Base-by-base conservation (phyloP, 2,113 vertebrate species). In the Trochalopteron elliotii region DNA sequence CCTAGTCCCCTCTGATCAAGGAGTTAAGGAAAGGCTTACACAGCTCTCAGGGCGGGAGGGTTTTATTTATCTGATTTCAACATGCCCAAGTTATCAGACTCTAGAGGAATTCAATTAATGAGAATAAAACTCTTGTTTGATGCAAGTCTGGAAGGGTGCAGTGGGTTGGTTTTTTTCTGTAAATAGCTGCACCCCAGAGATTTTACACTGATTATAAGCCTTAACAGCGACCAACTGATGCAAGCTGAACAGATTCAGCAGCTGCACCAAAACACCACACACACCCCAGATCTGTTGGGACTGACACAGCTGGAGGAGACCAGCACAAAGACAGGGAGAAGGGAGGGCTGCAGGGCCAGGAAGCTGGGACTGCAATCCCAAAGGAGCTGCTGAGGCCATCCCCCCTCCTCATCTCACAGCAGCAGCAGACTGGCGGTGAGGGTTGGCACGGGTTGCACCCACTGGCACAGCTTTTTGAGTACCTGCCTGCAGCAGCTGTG, bases 11-110 rank as follows among this genome's bases (percentile, higher is more conserved):
- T 95, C 90, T 94, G 93, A 96, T 96, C 65, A 53, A 35, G 42
- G 92, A 95, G 83, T 96, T 94, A 94, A 97, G 78, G 88, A 79
- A 96, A 91, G 53, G 83, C 88, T 96, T 95, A 95, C 64, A 76
- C 15, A 93, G 90, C 91, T 96, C 83, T 57, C 60, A 95, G 87
- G 75, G 72, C 93, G 47, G 89, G 55, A 95, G 49, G 80, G 42
- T 88, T 92, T 95, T 97, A 95, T 95, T 96, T 97, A 97, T 96
- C 94, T 70, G 90, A 97, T 97, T 95, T 94, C 81, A 93, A 72
- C 72, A 89, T 83, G 87, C 91, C 76, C 57, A 94, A 96, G 79
- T 89, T 96, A 97, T 94, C 91, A 93, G 93, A 74, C 91, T 96
- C 95, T 72, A 95, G 94, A 95, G 94, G 83, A 95, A 97, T 94